A percentile compares a stretch with the other conserved stretches of the same genome.
Evolutionary conservation across 2,113 vertebrate genomes (phyloP).

Genomic region (Cranoglanis bouderius): DNA sequence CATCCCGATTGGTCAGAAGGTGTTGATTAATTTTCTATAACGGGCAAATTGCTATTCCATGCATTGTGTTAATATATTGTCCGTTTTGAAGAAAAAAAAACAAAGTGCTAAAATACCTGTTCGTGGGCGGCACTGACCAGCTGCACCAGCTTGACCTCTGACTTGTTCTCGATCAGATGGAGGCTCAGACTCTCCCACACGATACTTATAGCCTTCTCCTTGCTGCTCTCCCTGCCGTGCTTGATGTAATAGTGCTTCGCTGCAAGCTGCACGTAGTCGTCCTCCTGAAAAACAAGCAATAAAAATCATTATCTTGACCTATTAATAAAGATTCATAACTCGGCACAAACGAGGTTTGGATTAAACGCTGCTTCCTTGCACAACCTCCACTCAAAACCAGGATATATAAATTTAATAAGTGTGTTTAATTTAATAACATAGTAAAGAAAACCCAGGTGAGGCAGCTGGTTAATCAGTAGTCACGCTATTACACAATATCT

Average conservation of each 20-base stretch:
- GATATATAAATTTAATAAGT: background rate
- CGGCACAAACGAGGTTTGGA: background rate
- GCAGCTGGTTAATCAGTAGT: background rate
- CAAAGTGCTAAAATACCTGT: conserved; percentile 69
- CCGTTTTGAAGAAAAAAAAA: background rate
- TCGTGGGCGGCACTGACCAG: conserved; percentile 72
- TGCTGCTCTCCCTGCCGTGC: conserved; percentile 68
- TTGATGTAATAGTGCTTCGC: conserved; percentile 82
- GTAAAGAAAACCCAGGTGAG: background rate
- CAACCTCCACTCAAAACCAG: background rate
- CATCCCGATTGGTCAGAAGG: background rate
- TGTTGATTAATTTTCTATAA: background rate
- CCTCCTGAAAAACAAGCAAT: conserved; percentile 74
- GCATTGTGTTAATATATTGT: background rate
- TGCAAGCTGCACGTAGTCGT: conserved; percentile 83
- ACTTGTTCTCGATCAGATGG: conserved; percentile 80
- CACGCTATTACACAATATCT: background rate
- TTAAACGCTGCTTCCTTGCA: background rate
- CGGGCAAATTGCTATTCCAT: no score
- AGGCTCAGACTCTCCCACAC: conserved; percentile 79
- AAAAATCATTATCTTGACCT: background rate
- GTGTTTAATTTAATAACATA: background rate
- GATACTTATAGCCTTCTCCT: conserved; percentile 70
- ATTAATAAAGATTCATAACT: background rate
- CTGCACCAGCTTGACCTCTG: conserved; percentile 79